Evolutionary conservation across 2,888 invertebrate genomes (phyloP).

Genomic region (Amphiduros pacificus): DNA sequence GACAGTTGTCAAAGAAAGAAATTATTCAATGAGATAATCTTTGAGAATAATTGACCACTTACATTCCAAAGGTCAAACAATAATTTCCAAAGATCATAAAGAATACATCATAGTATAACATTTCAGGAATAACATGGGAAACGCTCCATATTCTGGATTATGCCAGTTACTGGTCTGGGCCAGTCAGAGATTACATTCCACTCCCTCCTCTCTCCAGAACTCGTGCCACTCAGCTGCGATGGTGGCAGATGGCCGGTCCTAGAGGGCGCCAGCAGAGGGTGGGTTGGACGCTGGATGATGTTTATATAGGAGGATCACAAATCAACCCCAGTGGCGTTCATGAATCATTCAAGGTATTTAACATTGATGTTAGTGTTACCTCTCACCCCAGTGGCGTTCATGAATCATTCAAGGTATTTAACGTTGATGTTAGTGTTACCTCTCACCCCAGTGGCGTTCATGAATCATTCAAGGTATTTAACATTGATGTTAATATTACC

Average conservation of each 20-base stretch:
- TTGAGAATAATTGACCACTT: too few relatives aligned
- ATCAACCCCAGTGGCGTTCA: slow-evolving; percentile 55
- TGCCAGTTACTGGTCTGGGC: slow-evolving; percentile 36
- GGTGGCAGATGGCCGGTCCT: slow-evolving; percentile 53
- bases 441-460: slow-evolving; percentile 51
- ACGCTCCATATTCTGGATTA: slow-evolving; percentile 53
- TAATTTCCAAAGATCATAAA: too few relatives aligned
- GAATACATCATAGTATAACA: too few relatives aligned
- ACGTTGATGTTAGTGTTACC: too few relatives aligned
- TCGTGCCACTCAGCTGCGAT: slow-evolving; percentile 46
- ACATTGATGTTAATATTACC: too few relatives aligned
- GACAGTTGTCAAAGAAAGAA: too few relatives aligned
- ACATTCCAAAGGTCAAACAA: too few relatives aligned
- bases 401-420: slow-evolving; percentile 50
- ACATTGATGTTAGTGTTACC: too few relatives aligned
- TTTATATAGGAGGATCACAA: slow-evolving; percentile 59
- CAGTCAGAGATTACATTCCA: slow-evolving; percentile 48
- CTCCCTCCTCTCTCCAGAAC: slow-evolving; percentile 51
- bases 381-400: slow-evolving; percentile 51
- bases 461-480: slow-evolving; percentile 50
- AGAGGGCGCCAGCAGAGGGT: slow-evolving; percentile 32
- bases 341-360: slow-evolving; percentile 50
- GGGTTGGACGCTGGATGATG: slow-evolving; percentile 59
- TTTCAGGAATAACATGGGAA: slow-evolving; percentile 52
- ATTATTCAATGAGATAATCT: too few relatives aligned